Conservation (phyloP, 2,888 invertebrate genomes). For the Drosophila mimica region DNA sequence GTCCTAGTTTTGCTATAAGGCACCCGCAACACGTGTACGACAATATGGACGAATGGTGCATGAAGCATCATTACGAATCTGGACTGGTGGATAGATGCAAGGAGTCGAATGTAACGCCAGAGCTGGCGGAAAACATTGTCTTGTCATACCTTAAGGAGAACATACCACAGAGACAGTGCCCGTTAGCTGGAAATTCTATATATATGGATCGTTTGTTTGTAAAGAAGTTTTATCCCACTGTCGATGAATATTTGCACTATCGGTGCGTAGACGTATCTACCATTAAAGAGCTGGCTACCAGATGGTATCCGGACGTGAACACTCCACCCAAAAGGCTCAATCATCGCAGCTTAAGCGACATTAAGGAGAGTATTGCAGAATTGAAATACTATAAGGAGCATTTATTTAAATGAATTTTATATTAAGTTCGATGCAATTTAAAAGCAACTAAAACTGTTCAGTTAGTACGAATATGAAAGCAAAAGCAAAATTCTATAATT, state of each 20-base stretch:
- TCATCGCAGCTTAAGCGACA: conserved; percentile 93
- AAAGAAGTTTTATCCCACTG: conserved; percentile 90
- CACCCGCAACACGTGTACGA: conserved; percentile 90
- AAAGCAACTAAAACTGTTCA: conserved; percentile 38
- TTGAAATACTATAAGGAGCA: conserved; percentile 90
- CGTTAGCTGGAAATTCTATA: conserved; percentile 94
- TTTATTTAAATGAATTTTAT: conserved; percentile 86
- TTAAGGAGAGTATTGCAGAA: conserved; percentile 93
- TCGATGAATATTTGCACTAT: conserved; percentile 94
- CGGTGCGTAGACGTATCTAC: conserved; percentile 96
- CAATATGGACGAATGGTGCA: conserved; percentile 94
- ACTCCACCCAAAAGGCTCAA: conserved; percentile 88
- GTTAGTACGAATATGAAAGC: conserved; percentile 74
- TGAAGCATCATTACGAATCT: conserved; percentile 92
- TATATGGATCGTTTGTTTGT: conserved; percentile 95
- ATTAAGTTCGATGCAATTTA: conserved; percentile 10
- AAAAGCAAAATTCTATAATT: conserved; percentile 81
- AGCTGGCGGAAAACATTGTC: conserved; percentile 90
- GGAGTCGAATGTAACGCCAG: conserved; percentile 88
- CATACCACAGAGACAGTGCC: conserved; percentile 87
- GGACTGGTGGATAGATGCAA: conserved; percentile 91
- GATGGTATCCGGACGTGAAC: conserved; percentile 90
- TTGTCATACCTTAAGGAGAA: conserved; percentile 89
- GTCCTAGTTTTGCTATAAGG: conserved; percentile 91
- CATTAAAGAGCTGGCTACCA: conserved; percentile 92